Base-by-base conservation (phyloP, 35 echinoderm and acorn worm genomes). In the Apostichopus japonicus region DNA sequence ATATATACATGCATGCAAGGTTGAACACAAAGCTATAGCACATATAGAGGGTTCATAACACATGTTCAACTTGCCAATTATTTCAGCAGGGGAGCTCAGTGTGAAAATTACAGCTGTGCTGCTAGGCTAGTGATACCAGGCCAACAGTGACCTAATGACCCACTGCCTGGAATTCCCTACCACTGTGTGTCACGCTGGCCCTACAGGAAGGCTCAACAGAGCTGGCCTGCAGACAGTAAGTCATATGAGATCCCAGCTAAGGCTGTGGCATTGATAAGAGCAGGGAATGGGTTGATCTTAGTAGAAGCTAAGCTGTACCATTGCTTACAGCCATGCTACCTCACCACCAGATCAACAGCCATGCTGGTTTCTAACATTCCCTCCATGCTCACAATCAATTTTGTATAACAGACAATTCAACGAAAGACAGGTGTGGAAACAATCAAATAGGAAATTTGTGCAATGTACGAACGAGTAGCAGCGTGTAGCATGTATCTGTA, bases 81-180 rank as follows among this genome's bases (percentile, higher is more conserved):
- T 84, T 84, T 58, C 81, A 84, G 81, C 55, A 57, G 81, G 81
- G 81, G 81, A 57, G 81, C 81, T 21, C 81, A 84, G 81, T 84
- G 81, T 84, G 81, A 84, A 84, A 84, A 84, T 84, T 84, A 84
- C 81, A 59, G 81, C 81, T 84, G 81, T 22, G 81, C 23, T 21
- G 27, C 81, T 21, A 55, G 53, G 81, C 54, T 4, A 58, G 13
- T n/a, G 54, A 57, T 55, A 55, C 55, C 56, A 23, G 81, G 81
- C 81, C 55, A 84, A 51, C 51, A 62, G 8, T 84, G 81, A 84
- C 81, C 81, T 84, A 84, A 84, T 84, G 81, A 84, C 81, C 81
- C 54, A 84, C 54, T 84, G 81, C 81, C 81, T 58, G 81, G 81
- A 84, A 84, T 84, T 84, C 56, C 19, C 81, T 57, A 84, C 81